Base-by-base conservation (phyloP, 2,888 invertebrate genomes). In the Arrhopalites spinosus region DNA sequence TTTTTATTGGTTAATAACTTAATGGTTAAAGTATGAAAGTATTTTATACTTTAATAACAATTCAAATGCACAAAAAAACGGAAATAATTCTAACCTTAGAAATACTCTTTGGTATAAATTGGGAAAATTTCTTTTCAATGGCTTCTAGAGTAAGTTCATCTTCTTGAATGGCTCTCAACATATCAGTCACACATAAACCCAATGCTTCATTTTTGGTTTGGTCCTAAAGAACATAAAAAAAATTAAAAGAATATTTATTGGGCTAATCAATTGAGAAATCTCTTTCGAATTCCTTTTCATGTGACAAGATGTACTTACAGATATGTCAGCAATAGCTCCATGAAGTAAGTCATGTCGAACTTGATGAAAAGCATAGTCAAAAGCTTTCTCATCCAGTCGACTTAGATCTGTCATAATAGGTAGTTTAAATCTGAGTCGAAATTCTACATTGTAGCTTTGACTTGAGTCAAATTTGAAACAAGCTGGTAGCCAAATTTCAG, bases 291-390 rank as follows among this genome's bases (percentile, higher is more conserved):
- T n/a, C n/a, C n/a, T n/a, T n/a, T n/a, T n/a, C n/a, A n/a, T n/a
- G n/a, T n/a, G n/a, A n/a, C n/a, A n/a, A n/a, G n/a, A n/a, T n/a
- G n/a, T n/a, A 23, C 56, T 27, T 36, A 30, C 67, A 93, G 77
- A 90, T 77, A 94, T 90, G 84, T 94, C 94, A 8, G 91, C 89
- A 79, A 96, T 91, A 84, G 90, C 90, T 84, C 92, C 92, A 74
- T 91, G 90, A 77, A 93, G 88, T 64, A 95, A 91, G 88, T 95
- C 95, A 84, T 89, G 88, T 43, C 93, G 88, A 63, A 91, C 92
- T 90, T 95, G 95, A 85, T 91, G 90, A 84, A 93, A 96, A 84
- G 92, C 92, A 85, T 94, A 95, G 83, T 94, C 91, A 84, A 93
- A 95, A 0, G 95, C 92, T 73, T 89, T 89, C 67, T 88, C 86